These are phyloP conservation scores for Nycticorax nycticorax DNA, from an alignment of 2,113 vertebrate species.

Conservation along the genomic window DNA sequence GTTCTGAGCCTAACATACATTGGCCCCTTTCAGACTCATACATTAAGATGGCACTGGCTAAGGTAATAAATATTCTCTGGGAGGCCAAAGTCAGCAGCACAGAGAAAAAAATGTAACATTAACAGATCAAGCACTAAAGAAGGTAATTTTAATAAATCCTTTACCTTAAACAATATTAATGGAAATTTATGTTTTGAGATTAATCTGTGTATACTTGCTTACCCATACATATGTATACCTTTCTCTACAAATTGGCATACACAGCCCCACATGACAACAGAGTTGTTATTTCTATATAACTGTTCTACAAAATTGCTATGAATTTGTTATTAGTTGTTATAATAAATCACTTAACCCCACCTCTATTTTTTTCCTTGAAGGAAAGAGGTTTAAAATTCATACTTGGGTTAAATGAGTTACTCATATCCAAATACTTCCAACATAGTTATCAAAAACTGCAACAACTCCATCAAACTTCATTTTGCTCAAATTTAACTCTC, in stretches of 20 bases:
- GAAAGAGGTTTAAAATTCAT: neutral
- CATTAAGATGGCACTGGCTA: fast-evolving
- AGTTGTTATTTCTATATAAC: neutral
- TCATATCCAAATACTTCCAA: neutral
- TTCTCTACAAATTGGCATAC: neutral
- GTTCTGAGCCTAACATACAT: neutral
- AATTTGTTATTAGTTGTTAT: neutral
- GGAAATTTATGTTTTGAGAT: neutral
- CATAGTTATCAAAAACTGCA: neutral
- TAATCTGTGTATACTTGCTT: neutral
- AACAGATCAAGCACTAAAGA: neutral
- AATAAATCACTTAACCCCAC: neutral
- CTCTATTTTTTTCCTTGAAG: neutral
- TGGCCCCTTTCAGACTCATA: neutral
- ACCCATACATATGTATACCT: neutral
- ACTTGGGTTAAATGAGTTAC: neutral
- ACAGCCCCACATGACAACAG: neutral
- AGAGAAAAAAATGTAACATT: neutral
- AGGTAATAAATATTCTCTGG: neutral
- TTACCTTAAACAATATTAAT: neutral
- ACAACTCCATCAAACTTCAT: neutral
- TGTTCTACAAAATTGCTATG: neutral
- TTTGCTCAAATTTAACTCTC: neutral
- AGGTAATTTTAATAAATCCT: fast-evolving
- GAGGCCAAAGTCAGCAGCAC: neutral